Conservation (phyloP, 2,888 invertebrate genomes). For the Leucoma salicis region DNA sequence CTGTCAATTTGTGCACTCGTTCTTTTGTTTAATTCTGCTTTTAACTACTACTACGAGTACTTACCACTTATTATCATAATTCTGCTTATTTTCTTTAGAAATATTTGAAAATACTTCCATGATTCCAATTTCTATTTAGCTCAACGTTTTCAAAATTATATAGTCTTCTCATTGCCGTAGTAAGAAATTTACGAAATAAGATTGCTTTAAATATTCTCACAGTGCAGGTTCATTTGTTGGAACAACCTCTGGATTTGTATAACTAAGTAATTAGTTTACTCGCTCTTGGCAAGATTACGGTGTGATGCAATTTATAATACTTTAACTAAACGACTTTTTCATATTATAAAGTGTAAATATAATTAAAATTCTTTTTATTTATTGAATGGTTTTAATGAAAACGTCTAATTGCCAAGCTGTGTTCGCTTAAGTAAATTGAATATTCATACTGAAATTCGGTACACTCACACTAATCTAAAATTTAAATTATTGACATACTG, state of each 20-base stretch:
- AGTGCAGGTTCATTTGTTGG: conserved; percentile 39
- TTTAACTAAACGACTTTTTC: conserved; percentile 22
- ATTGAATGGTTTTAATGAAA: conserved; percentile 24
- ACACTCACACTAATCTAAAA: neutral
- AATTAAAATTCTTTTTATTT: conserved; percentile 2
- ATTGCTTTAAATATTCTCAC: conserved; percentile 23
- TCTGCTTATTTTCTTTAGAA: neutral
- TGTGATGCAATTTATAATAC: conserved; percentile 29
- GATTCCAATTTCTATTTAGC: conserved; percentile 2
- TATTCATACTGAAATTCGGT: neutral
- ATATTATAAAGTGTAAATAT: conserved; percentile 8
- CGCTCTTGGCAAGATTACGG: conserved; percentile 18
- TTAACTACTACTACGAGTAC: too few species aligned
- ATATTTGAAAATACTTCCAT: neutral
- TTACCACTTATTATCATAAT: too few species aligned
- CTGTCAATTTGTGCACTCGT: too few species aligned
- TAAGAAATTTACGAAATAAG: conserved; percentile 15
- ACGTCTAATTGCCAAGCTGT: conserved; percentile 13
- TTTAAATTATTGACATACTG: neutral
- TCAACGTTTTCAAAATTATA: conserved; percentile 19
- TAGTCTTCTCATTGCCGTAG: conserved; percentile 17
- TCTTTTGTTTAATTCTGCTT: too few species aligned
- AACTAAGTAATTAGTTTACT: conserved; percentile 47
- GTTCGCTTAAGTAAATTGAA: neutral
- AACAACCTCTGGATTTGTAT: conserved; percentile 44